These are phyloP conservation scores for Cossypha niveicapilla DNA, from an alignment of 2,797 vertebrate species.

Conservation along the genomic window DNA sequence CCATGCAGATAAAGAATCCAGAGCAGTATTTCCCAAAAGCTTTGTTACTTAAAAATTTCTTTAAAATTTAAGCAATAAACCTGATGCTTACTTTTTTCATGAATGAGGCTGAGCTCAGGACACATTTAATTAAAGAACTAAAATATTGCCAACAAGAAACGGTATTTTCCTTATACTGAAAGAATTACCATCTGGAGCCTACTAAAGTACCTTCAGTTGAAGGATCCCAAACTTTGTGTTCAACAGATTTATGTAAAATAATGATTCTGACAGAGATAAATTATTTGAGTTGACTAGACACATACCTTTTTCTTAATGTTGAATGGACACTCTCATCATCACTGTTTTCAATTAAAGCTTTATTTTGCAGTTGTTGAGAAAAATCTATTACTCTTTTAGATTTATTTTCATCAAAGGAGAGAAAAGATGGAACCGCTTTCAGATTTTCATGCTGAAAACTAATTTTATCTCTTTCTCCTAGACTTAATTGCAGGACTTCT, in stretches of 20 bases:
- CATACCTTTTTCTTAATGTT: conserved; percentile 70
- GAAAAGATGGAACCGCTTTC: conserved; percentile 13
- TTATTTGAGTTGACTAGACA: not conserved
- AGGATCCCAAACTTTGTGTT: not conserved
- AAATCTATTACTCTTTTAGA: not conserved
- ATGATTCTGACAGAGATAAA: not conserved
- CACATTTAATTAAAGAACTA: not conserved
- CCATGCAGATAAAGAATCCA: not conserved
- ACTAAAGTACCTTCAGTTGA: not conserved
- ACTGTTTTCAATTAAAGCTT: conserved; percentile 20
- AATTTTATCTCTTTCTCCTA: conserved; percentile 1
- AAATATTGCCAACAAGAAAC: not conserved
- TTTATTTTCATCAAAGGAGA: conserved; percentile 45
- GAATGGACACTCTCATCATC: conserved; percentile 50
- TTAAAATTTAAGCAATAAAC: not conserved
- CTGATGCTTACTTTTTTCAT: not conserved
- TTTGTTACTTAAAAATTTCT: not conserved
- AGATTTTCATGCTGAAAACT: not conserved
- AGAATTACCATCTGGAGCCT: not conserved
- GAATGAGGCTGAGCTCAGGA: not conserved
- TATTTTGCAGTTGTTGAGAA: conserved; percentile 21
- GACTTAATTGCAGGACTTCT: conserved; percentile 14
- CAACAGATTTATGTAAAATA: not conserved
- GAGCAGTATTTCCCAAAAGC: not conserved
- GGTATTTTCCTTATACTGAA: not conserved